phyloP scores from a whole-genome alignment of 2,797 vertebrate genomes.

The Sebastes kiyomatsui region DNA sequence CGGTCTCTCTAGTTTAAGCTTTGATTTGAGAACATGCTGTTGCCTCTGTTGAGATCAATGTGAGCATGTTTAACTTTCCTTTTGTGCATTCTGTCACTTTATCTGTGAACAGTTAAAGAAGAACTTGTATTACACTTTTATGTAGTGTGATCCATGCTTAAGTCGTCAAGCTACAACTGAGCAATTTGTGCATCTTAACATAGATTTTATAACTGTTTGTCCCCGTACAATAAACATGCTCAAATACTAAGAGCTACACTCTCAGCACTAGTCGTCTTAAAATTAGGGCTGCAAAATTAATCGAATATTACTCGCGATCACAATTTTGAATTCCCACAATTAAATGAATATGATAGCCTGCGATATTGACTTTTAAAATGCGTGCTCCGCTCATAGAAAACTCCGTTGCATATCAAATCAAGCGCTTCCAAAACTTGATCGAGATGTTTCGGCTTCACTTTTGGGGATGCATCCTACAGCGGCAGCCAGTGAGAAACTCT shows the following conservation, averaged over 20 bases:
- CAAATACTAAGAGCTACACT: neutral
- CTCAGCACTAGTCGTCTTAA: neutral
- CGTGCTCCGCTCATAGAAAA: too few relatives aligned
- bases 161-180: neutral
- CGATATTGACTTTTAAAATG: too few relatives aligned
- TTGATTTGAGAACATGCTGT: slow-evolving; percentile 10
- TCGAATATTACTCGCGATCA: too few relatives aligned
- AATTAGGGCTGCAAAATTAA: neutral
- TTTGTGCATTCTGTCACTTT: neutral
- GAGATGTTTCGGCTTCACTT: too few relatives aligned
- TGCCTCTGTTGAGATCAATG: slow-evolving; percentile 1
- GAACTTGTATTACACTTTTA: neutral
- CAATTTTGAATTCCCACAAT: too few relatives aligned
- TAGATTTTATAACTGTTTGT: neutral
- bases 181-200: neutral
- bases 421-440: too few relatives aligned
- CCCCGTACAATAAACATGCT: neutral
- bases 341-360: too few relatives aligned
- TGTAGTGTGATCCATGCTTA: neutral
- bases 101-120: neutral
- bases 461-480: too few relatives aligned
- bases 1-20: neutral
- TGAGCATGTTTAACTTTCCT: neutral
- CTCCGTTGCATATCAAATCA: too few relatives aligned
- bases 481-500: too few relatives aligned